Percentiles rank a stretch among this genome's conserved stretches.
Evolutionary conservation across 2,113 vertebrate species (phyloP).

Genomic region (Chaenocephalus aceratus): DNA sequence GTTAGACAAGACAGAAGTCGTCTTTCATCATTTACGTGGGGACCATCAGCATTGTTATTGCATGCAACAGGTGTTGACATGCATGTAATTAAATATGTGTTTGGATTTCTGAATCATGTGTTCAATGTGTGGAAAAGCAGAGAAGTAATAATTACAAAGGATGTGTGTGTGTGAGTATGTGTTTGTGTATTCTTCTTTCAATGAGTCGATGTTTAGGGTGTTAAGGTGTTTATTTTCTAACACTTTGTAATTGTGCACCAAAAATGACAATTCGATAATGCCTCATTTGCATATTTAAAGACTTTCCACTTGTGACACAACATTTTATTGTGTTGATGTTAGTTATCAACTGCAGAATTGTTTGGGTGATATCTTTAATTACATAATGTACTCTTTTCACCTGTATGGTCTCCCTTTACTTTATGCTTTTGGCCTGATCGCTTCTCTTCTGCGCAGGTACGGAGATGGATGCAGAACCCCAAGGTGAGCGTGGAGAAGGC

Average conservation of each 20-base stretch:
- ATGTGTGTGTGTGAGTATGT: neutral
- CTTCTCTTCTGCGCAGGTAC: conserved; percentile 83
- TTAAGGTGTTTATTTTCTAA: too few relatives aligned
- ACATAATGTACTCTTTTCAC: too few relatives aligned
- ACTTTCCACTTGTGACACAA: neutral
- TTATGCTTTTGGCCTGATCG: neutral
- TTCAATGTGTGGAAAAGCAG: conserved; percentile 27
- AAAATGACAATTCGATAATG: too few relatives aligned
- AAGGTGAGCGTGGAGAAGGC: conserved; percentile 92
- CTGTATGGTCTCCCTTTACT: neutral
- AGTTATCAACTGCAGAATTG: neutral
- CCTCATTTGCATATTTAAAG: too few relatives aligned
- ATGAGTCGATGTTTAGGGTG: too few relatives aligned
- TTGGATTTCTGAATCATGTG: conserved; percentile 7
- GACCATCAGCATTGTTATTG: neutral
- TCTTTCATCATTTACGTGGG: neutral
- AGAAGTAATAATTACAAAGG: neutral
- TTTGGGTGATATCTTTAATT: too few relatives aligned
- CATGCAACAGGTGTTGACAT: conserved; percentile 23
- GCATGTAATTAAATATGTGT: neutral
- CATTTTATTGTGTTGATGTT: neutral
- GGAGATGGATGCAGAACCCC: conserved; percentile 94
- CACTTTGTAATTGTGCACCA: too few relatives aligned
- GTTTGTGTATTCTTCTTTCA: neutral
- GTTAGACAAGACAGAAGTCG: neutral